Evolutionary conservation across 30 jellyfish, hydroid and myxozoan species (phyloP).

Genomic region (Chrysaora quinquecirrha): DNA sequence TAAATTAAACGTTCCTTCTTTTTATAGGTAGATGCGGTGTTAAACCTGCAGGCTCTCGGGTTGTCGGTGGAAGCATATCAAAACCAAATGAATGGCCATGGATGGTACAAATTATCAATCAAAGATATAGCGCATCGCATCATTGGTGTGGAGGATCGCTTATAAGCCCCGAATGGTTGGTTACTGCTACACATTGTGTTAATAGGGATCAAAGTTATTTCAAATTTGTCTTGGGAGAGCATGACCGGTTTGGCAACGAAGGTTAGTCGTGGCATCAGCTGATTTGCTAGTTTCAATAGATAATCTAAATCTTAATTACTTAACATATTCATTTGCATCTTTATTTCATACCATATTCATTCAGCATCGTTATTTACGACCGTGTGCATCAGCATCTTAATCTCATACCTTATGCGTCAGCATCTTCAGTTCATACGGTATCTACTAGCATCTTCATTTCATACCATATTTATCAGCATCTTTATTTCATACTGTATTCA

Average conservation of each 20-base stretch:
- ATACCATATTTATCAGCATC: too few species aligned
- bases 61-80: conserved; percentile 46
- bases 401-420: too few species aligned
- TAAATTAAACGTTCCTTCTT: background rate
- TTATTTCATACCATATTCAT: too few species aligned
- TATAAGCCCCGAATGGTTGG: conserved; percentile 46
- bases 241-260: conserved; percentile 28
- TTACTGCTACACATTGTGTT: conserved; percentile 51
- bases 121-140: conserved; percentile 1
- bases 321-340: too few species aligned
- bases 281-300: too few species aligned
- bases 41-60: conserved; percentile 15
- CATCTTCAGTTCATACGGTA: too few species aligned
- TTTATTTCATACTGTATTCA: too few species aligned
- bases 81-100: conserved; percentile 47
- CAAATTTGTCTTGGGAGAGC: conserved; percentile 33
- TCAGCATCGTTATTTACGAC: too few species aligned
- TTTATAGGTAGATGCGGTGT: conserved; percentile 38
- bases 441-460: too few species aligned
- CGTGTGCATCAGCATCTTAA: too few species aligned
- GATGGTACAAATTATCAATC: conserved; percentile 54
- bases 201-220: conserved; percentile 4
- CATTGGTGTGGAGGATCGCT: conserved; percentile 60
- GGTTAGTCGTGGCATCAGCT: too few species aligned
- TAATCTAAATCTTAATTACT: too few species aligned